Evolutionary conservation across 2,113 vertebrate genomes (phyloP), one percentile per base, ranked within the genome.

Genomic region (Erythrocercus mccallii): DNA sequence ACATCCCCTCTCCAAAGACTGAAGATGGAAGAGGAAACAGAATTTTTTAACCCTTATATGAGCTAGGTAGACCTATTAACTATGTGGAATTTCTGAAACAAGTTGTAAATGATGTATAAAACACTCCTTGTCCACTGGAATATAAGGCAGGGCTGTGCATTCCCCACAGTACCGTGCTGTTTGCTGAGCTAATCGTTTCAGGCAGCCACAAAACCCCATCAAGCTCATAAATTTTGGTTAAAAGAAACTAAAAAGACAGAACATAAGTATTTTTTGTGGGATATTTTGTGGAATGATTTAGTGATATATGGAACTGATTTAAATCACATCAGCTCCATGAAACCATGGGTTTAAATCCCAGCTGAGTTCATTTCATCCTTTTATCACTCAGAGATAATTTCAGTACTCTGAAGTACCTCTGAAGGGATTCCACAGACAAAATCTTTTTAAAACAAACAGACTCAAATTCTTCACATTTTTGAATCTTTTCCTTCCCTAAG

Each of bases 71-170:
- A 53, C 30, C 14, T 73, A 48, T 10, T 50, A 85, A 65, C 44
- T 94, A 64, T 28, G 25, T 88, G 57, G 69, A 93, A 85, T 64
- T 65, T 54, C 45, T 88, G 82, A 92, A 92, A 69, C 69, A 90
- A 91, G n/a, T 77, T 93, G 73, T 65, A 94, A 95, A 91, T 86
- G 1, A 81, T 58, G 38, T 80, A 87, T 89, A 76, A 94, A 96
- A 91, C 69, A 91, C 77, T 77, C 66, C 57, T 80, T 93, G 73
- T 64, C 74, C 50, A 27, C 17, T 79, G 74, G n/a, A 87, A 33
- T 76, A 54, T 61, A 57, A 24, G 54, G 35, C 33, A 87, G 56
- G 57, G 40, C 40, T 86, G 23, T 87, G 71, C 48, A 45, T 91
- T 93, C 80, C 54, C 45, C 7, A 2, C 65, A 90, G 35, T 35